Evolutionary conservation across 2,888 invertebrate genomes (phyloP), one percentile per base, ranked within the genome.

Genomic region (Ashinkailepas kermadecensis): DNA sequence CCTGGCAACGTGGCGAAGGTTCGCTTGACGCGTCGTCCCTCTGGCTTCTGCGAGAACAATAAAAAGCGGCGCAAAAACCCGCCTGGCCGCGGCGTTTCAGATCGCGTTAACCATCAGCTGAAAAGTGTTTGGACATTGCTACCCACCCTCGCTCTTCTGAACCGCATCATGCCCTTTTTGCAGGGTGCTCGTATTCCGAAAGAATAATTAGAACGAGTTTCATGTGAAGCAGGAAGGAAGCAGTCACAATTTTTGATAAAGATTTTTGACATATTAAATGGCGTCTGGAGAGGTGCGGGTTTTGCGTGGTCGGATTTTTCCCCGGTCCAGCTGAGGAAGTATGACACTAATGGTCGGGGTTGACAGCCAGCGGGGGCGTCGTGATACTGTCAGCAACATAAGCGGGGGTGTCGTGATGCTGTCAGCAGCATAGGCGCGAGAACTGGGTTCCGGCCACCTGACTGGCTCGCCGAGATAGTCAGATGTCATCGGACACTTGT

Each of bases 151-250:
- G 13, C 62, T 7, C 62, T 18, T 18, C 15, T 8, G 62, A 21
- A 62, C 18, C 65, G n/a, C 23, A 10, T 23, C n/a, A 13, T 10
- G 25, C n/a, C 10, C 25, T 67, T 67, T 67, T 67, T 67, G n/a
- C 67, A 11, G 12, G n/a, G 25, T 13, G 11, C 23, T 23, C 65
- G 23, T 23, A 23, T 18, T 15, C 67, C 13, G 25, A 12, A 25
- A 67, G 67, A n/a, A 67, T 67, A 67, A 67, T 67, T 67, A 25
- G 67, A 25, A 67, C 67, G 25, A 25, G 25, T 67, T 67, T 23
- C 67, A 67, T 67, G 25, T 65, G 67, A 67, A 67, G 25, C 67
- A 67, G 67, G 67, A 67, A 67, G 67, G 67, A 67, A 67, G 67
- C 67, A 67, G 67, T 67, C 25, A 23, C n/a, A 11, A 67, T 67